Evolutionary conservation across 1,140 invertebrate species (phyloP).

Genomic region (Drosophila pseudoobscura): DNA sequence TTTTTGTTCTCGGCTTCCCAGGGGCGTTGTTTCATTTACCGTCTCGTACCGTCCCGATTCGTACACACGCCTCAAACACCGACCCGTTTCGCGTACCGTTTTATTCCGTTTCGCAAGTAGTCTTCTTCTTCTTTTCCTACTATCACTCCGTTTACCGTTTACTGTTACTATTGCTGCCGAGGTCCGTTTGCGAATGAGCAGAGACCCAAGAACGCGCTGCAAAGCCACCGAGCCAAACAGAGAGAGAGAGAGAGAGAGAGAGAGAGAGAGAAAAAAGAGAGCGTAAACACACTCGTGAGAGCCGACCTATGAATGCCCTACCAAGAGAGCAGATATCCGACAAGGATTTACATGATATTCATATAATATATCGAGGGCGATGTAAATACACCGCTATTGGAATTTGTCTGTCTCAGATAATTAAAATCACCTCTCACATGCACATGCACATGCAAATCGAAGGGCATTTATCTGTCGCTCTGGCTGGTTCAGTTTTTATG

Average conservation of each 20-base stretch:
- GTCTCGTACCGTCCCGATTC: conserved; percentile 50
- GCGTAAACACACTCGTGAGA: no score
- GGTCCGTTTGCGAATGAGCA: conserved; percentile 54
- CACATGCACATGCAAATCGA: no score
- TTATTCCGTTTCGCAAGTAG: conserved; percentile 34
- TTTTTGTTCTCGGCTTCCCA: conserved; percentile 48
- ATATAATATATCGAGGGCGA: no score
- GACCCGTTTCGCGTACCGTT: conserved; percentile 54
- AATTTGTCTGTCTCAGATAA: no score
- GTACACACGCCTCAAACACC: conserved; percentile 18
- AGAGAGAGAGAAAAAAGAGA: neutral
- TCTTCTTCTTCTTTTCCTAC: conserved; percentile 5
- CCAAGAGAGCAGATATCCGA: neutral
- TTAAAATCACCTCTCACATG: no score
- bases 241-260: neutral
- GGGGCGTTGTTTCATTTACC: conserved; percentile 79
- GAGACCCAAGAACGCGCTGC: conserved; percentile 20
- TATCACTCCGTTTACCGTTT: conserved; percentile 7
- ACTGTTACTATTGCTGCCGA: conserved; percentile 45
- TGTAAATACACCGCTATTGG: no score
- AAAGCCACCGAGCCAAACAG: conserved; percentile 5
- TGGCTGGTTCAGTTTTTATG: no score
- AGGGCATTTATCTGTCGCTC: no score
- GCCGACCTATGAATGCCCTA: conserved; percentile 1
- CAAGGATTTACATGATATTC: no score